These are phyloP conservation scores for Zhengitettix transpicula DNA, from an alignment of 2,888 invertebrate genomes.

Conservation along the genomic window DNA sequence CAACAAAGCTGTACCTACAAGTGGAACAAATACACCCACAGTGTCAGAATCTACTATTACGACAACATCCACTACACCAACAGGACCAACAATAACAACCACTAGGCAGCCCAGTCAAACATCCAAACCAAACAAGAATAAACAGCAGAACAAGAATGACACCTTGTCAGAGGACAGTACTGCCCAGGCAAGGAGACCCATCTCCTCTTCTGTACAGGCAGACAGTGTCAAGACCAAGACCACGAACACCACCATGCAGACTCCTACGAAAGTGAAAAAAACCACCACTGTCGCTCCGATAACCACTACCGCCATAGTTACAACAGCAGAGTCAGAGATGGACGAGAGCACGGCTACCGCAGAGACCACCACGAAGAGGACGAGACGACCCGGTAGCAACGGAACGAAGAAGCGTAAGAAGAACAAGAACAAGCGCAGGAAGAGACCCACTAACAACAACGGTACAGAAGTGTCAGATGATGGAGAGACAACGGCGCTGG, in stretches of 20 bases:
- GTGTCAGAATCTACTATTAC: no score
- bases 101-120: not conserved
- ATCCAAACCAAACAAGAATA: not conserved
- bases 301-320: not conserved
- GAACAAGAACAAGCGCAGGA: constrained; percentile 21
- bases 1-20: no score
- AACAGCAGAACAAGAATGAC: no score
- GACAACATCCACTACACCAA: not conserved
- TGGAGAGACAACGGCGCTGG: no score
- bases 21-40: no score
- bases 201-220: no score
- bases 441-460: not conserved
- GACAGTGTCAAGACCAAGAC: no score
- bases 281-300: not conserved
- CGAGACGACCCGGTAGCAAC: constrained; percentile 16
- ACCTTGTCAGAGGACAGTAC: no score
- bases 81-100: constrained; percentile 12
- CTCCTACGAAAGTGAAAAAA: not conserved
- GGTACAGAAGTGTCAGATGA: no score
- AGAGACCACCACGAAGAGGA: constrained; percentile 14
- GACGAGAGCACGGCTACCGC: constrained; percentile 5
- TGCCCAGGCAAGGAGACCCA: no score
- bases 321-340: not conserved
- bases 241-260: not conserved
- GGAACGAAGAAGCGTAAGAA: constrained; percentile 29